A percentile compares a stretch with the other conserved stretches of the same genome.
Conservation (phyloP, 2,888 invertebrate genomes). For the Congeria kusceri region DNA sequence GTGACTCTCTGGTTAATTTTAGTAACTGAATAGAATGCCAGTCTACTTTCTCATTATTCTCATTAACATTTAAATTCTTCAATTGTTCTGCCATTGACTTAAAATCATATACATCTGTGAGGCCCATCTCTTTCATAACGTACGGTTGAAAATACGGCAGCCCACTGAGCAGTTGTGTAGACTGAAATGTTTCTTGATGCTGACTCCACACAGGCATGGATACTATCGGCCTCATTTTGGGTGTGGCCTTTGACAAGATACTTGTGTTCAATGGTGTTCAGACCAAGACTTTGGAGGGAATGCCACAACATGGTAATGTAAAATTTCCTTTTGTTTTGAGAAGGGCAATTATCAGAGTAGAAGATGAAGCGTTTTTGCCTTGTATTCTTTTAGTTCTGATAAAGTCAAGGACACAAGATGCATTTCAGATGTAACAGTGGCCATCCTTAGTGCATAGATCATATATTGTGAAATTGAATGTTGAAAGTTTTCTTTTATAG, state of each 20-base stretch:
- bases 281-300: conserved; percentile 37
- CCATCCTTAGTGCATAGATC: conserved; percentile 32
- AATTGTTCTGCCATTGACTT: conserved; percentile 21
- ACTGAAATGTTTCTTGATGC: conserved; percentile 22
- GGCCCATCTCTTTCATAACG: conserved; percentile 34
- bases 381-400: conserved; percentile 17
- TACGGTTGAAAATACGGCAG: conserved; percentile 37
- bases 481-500: conserved; percentile 37
- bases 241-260: conserved; percentile 56
- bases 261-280: conserved; percentile 40
- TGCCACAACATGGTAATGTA: conserved; percentile 48
- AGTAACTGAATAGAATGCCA: conserved; percentile 30
- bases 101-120: conserved; percentile 43
- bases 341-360: conserved; percentile 49
- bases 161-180: conserved; percentile 56
- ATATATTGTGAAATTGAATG: conserved; percentile 50
- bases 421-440: conserved; percentile 45
- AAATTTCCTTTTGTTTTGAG: conserved; percentile 56
- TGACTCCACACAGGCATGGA: conserved; percentile 49
- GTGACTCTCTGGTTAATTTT: conserved; percentile 8
- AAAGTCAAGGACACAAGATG: conserved; percentile 42
- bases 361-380: conserved; percentile 40
- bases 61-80: conserved; percentile 37
- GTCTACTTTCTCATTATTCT: conserved; percentile 28
- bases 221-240: conserved; percentile 44